These are phyloP conservation scores for Sinopyrophorus schimmeli DNA, from an alignment of 2,888 invertebrate species.

Conservation along the genomic window DNA sequence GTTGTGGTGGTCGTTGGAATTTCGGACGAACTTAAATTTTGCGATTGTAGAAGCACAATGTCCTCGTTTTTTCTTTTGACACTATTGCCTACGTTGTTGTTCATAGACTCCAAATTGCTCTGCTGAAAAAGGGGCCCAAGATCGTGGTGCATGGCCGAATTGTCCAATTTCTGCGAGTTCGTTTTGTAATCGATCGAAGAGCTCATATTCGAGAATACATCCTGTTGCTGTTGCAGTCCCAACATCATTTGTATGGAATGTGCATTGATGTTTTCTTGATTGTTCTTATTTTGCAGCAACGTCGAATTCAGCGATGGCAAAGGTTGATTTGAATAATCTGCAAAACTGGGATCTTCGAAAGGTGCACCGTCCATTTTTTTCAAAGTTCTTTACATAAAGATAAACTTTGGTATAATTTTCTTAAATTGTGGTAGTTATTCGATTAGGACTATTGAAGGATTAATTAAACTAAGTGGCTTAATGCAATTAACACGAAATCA, in stretches of 20 bases:
- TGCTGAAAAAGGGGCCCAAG: conserved; percentile 50
- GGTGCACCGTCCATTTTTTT: conserved; percentile 72
- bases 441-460: conserved; percentile 26
- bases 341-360: conserved; percentile 80
- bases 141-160: conserved; percentile 57
- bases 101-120: conserved; percentile 44
- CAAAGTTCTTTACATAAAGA: too few species aligned
- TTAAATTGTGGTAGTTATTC: too few species aligned
- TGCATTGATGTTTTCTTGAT: conserved; percentile 59
- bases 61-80: conserved; percentile 52
- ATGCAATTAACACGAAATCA: conserved; percentile 46
- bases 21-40: conserved; percentile 54
- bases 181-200: conserved; percentile 56
- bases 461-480: conserved; percentile 39
- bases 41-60: conserved; percentile 55
- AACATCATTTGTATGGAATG: conserved; percentile 72
- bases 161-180: conserved; percentile 55
- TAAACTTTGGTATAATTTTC: too few species aligned
- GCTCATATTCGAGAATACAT: conserved; percentile 55
- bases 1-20: conserved; percentile 52
- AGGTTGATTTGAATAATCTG: conserved; percentile 68
- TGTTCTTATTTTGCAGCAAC: conserved; percentile 48
- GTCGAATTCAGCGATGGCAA: conserved; percentile 53
- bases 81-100: conserved; percentile 40
- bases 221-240: conserved; percentile 56